phyloP scores from a whole-genome alignment of 2,797 vertebrate genomes.

The Pelochelys cantorii region DNA sequence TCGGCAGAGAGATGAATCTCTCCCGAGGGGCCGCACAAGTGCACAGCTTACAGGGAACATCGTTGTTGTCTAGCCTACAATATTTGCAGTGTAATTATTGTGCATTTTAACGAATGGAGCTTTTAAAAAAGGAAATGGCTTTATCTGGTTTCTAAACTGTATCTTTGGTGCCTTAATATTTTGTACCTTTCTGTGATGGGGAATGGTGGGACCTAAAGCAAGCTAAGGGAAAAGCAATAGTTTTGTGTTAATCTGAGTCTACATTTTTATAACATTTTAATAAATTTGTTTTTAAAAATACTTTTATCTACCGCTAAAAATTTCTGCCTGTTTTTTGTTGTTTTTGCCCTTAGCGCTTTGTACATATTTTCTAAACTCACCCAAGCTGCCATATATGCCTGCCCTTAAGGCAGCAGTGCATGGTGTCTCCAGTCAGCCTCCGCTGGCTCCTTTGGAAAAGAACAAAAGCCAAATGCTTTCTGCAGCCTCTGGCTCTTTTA shows the following conservation, averaged over 20 bases:
- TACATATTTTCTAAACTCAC: too few species aligned
- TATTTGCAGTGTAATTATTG: not conserved
- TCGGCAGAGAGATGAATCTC: too few species aligned
- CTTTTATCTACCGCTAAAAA: not conserved
- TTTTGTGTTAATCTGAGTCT: not conserved
- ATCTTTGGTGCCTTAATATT: fast-evolving
- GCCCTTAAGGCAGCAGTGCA: fast-evolving
- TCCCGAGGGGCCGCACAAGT: too few species aligned
- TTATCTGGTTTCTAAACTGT: conserved; percentile 12
- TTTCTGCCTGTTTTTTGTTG: not conserved
- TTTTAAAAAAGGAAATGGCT: conserved; percentile 23
- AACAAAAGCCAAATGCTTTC: fast-evolving
- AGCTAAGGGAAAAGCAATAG: not conserved
- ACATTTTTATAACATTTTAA: conserved; percentile 57
- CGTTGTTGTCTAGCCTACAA: not conserved
- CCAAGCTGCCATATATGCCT: fast-evolving
- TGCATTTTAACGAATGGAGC: not conserved
- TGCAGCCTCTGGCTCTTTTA: fast-evolving
- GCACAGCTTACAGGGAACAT: too few species aligned
- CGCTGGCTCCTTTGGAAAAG: fast-evolving
- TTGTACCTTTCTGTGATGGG: conserved; percentile 36
- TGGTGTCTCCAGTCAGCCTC: fast-evolving
- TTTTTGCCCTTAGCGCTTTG: not conserved
- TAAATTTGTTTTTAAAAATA: conserved; percentile 61
- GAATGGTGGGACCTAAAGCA: fast-evolving